phyloP scores from a whole-genome alignment of 2,888 invertebrate genomes.

The Phyto melanocephala region DNA sequence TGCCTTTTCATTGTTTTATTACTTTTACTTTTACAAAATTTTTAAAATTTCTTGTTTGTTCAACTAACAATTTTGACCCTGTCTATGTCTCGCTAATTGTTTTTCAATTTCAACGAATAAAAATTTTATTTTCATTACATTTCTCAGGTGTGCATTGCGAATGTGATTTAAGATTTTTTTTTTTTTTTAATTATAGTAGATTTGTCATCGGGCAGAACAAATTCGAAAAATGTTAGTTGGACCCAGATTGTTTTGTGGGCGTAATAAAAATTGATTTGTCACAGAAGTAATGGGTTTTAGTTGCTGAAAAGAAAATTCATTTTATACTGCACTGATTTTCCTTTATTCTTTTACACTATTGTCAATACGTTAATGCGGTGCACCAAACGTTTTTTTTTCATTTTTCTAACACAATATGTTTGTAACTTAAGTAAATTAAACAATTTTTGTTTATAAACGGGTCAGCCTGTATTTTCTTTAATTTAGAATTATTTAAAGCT shows the following conservation, averaged over 20 bases:
- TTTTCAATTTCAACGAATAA: conserved; percentile 56
- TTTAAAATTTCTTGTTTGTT: conserved; percentile 4
- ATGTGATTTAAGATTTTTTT: conserved; percentile 22
- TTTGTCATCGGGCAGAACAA: conserved; percentile 25
- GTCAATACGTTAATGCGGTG: neutral
- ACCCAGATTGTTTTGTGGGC: conserved; percentile 57
- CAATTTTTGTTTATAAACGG: too few relatives aligned
- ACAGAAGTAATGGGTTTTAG: conserved; percentile 4
- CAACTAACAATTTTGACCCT: neutral
- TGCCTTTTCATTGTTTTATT: conserved; percentile 43
- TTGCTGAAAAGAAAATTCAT: neutral
- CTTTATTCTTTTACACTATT: neutral
- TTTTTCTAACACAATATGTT: too few relatives aligned
- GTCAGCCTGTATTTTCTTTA: too few relatives aligned
- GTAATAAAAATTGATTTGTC: conserved; percentile 61
- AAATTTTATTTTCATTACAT: neutral
- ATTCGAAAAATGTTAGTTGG: neutral
- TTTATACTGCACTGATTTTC: neutral
- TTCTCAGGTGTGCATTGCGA: conserved; percentile 60
- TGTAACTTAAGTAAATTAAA: too few relatives aligned
- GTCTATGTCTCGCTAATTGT: conserved; percentile 57
- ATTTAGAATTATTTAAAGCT: too few relatives aligned
- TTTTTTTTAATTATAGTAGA: neutral
- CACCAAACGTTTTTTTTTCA: neutral
- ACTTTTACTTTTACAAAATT: neutral